Conservation (phyloP, 2,888 invertebrate genomes). For the Idaea aversata region DNA sequence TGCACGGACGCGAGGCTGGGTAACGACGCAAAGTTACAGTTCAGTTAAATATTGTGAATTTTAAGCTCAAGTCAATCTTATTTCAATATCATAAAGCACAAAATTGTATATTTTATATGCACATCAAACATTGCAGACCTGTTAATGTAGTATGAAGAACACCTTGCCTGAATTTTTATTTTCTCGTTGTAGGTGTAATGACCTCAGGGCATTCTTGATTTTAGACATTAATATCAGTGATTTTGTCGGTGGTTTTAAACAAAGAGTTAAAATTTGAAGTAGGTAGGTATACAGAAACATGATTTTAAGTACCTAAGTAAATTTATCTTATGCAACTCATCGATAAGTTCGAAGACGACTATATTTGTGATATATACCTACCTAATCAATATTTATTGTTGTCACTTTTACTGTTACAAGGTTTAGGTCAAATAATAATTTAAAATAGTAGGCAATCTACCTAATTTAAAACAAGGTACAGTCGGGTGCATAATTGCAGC, state of each 20-base stretch:
- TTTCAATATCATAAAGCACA: conserved; percentile 34
- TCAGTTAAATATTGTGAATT: conserved; percentile 29
- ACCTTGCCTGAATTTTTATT: conserved; percentile 38
- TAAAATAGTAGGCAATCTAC: no score
- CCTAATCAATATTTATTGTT: no score
- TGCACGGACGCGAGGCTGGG: conserved; percentile 46
- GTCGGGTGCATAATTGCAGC: no score
- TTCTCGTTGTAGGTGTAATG: conserved; percentile 24
- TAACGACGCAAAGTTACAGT: conserved; percentile 40
- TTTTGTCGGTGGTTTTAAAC: neutral
- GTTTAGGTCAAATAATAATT: no score
- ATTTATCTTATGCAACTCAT: no score
- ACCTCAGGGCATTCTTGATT: conserved; percentile 16
- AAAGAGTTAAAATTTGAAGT: neutral
- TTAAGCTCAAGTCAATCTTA: conserved; percentile 27
- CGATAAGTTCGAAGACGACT: no score
- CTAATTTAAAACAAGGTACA: no score
- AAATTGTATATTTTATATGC: conserved; percentile 23
- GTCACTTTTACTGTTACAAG: no score
- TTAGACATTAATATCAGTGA: neutral
- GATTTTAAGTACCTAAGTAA: no score
- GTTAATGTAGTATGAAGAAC: conserved; percentile 34
- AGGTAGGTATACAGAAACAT: neutral
- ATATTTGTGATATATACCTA: no score
- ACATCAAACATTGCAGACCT: conserved; percentile 23